phyloP scores from a whole-genome alignment of 2,888 invertebrate genomes.

The Dryomyza anilis region DNA sequence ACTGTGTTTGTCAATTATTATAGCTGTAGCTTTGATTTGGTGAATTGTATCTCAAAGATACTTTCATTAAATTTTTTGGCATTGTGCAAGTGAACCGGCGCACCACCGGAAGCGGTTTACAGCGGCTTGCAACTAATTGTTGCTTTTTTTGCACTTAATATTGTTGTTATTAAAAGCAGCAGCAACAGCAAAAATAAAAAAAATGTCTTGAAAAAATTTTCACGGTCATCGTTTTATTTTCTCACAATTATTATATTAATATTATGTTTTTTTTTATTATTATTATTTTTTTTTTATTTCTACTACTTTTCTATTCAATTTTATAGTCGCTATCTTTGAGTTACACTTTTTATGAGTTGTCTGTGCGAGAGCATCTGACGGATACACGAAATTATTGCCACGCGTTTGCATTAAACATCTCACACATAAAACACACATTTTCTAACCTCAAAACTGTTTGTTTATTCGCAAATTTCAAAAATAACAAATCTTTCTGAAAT shows the following conservation, averaged over 20 bases:
- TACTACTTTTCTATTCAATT: no score
- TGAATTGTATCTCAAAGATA: slow-evolving; percentile 16
- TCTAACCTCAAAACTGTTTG: slow-evolving; percentile 10
- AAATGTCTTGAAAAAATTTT: neutral
- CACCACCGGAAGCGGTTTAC: no score
- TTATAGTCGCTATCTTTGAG: neutral
- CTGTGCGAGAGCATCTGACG: neutral
- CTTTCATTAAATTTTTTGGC: neutral
- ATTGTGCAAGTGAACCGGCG: neutral
- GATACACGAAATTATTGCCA: neutral
- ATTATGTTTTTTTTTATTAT: neutral
- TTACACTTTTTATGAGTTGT: neutral
- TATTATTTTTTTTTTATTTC: neutral
- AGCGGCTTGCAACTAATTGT: neutral
- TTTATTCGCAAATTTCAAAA: neutral
- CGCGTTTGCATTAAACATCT: neutral
- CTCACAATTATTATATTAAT: no score
- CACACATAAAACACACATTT: no score
- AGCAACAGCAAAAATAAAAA: neutral
- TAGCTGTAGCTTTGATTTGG: neutral
- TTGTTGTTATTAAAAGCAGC: neutral
- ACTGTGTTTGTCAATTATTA: neutral
- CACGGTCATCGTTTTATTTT: neutral
- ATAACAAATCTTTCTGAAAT: neutral
- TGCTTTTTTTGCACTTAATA: neutral